These are phyloP conservation scores for Contarinia nasturtii DNA, from an alignment of 1,140 invertebrate genomes.

Conservation along the genomic window DNA sequence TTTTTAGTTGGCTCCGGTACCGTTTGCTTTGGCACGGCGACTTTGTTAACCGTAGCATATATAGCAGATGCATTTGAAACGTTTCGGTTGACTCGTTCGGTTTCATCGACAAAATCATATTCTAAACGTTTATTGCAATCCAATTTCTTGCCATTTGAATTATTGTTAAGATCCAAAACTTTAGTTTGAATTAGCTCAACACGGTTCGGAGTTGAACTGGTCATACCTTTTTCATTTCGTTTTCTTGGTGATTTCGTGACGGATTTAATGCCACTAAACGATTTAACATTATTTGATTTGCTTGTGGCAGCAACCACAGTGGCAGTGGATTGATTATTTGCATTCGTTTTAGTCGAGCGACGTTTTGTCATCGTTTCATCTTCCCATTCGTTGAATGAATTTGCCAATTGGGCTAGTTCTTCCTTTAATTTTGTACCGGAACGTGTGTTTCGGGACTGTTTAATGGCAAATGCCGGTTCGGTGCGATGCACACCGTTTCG, in stretches of 20 bases:
- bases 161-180: no score
- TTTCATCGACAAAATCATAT: conserved; percentile 16
- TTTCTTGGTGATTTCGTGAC: background rate
- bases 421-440: conserved; percentile 23
- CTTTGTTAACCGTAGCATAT: background rate
- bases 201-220: background rate
- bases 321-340: no score
- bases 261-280: conserved; percentile 6
- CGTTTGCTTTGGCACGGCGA: background rate
- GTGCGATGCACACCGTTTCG: conserved; percentile 58
- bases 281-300: background rate
- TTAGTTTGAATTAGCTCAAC: background rate
- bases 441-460: conserved; percentile 20
- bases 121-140: conserved; percentile 26
- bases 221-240: background rate
- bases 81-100: background rate
- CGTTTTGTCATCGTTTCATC: conserved; percentile 35
- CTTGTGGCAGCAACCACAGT: conserved; percentile 1
- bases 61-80: background rate
- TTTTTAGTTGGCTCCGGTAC: conserved; percentile 12
- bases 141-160: conserved; percentile 13
- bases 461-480: conserved; percentile 41
- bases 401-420: conserved; percentile 53
- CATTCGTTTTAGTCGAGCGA: conserved; percentile 29
- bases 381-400: conserved; percentile 64